A percentile compares a stretch with the other conserved stretches of the same genome.
phyloP scores from a whole-genome alignment of 2,797 vertebrate genomes.

The Manis javanica region DNA sequence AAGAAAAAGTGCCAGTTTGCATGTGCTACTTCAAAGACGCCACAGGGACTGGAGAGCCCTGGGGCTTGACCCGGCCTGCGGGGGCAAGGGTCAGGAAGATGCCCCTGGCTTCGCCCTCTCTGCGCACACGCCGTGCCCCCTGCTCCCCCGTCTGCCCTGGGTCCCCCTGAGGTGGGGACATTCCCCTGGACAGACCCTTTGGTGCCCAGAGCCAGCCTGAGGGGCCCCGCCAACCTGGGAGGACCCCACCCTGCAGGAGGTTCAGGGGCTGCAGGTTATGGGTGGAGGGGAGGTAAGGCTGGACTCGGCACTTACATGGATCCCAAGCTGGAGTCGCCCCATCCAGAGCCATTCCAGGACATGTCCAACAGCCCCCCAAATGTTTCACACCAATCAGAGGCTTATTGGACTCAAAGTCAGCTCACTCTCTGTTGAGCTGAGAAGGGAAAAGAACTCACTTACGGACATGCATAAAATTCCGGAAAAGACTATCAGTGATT shows the following conservation, averaged over 20 bases:
- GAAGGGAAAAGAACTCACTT: not conserved
- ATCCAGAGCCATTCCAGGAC: rapidly evolving
- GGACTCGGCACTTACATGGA: rapidly evolving
- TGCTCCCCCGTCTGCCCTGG: not conserved
- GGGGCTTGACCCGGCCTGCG: rapidly evolving
- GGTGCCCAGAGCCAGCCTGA: not conserved
- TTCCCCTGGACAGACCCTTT: not conserved
- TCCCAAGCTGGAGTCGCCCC: too few species aligned
- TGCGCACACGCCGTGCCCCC: rapidly evolving
- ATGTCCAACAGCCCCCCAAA: rapidly evolving
- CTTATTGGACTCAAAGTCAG: not conserved
- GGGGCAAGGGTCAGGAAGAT: not conserved
- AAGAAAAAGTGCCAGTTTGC: too few species aligned
- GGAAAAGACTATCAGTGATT: not conserved
- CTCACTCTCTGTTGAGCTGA: not conserved
- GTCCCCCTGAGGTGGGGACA: rapidly evolving
- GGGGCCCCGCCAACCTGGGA: not conserved
- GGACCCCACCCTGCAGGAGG: too few species aligned
- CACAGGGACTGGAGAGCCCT: rapidly evolving
- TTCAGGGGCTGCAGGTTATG: rapidly evolving
- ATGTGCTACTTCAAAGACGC: rapidly evolving
- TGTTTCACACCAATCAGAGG: not conserved
- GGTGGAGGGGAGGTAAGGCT: not conserved
- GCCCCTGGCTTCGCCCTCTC: not conserved
- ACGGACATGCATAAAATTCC: not conserved